phyloP scores from a whole-genome alignment of 2,888 invertebrate genomes.

The Drosophila peninsularis region DNA sequence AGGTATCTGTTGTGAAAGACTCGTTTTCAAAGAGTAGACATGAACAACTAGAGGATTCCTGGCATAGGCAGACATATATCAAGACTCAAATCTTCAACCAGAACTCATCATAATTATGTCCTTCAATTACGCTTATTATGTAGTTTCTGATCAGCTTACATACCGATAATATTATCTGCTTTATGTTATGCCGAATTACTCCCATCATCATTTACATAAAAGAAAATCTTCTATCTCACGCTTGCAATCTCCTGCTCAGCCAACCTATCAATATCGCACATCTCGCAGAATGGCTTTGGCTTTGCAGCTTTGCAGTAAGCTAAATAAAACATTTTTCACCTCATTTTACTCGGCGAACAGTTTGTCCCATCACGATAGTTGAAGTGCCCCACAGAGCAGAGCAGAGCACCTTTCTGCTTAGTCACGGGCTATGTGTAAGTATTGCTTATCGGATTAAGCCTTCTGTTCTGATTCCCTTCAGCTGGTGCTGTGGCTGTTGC shows the following conservation, averaged over 20 bases:
- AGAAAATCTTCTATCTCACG: neutral
- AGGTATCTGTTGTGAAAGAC: too few relatives aligned
- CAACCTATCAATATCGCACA: slow-evolving; percentile 14
- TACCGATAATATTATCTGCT: neutral
- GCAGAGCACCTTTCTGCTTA: slow-evolving; percentile 55
- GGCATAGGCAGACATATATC: too few relatives aligned
- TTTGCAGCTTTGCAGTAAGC: slow-evolving; percentile 2
- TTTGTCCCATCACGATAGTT: slow-evolving; percentile 50
- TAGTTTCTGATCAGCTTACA: too few relatives aligned
- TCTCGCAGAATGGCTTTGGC: slow-evolving; percentile 11
- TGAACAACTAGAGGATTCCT: too few relatives aligned
- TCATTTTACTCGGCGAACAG: slow-evolving; percentile 24
- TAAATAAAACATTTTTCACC: slow-evolving; percentile 41
- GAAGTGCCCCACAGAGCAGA: slow-evolving; percentile 24
- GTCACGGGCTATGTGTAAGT: slow-evolving; percentile 51
- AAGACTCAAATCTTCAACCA: too few relatives aligned
- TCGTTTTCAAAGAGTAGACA: too few relatives aligned
- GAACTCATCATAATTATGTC: too few relatives aligned
- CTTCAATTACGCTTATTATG: too few relatives aligned
- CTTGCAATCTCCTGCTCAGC: neutral
- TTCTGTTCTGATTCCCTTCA: slow-evolving; percentile 18
- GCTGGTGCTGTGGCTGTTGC: neutral
- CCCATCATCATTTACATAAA: neutral
- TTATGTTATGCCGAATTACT: neutral
- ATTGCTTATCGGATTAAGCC: slow-evolving; percentile 61